A percentile compares a stretch with the other conserved stretches of the same genome.
Conservation (phyloP, 2,888 invertebrate genomes). For the Dynastes hyllus region DNA sequence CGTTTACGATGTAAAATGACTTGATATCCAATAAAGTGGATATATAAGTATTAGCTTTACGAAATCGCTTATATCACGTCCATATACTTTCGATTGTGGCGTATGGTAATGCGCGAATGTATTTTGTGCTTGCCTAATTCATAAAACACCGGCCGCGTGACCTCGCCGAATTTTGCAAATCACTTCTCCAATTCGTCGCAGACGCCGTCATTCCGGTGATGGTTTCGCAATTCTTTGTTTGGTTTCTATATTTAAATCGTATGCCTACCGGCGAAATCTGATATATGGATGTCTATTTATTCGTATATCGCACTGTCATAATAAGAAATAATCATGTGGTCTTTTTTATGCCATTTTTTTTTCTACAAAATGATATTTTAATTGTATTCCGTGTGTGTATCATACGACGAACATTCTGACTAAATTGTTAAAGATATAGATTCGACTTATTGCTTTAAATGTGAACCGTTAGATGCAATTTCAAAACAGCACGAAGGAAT, state of each 20-base stretch:
- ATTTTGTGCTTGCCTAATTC: slow-evolving; percentile 17
- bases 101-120: not conserved
- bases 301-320: not conserved
- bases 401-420: not conserved
- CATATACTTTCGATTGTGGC: not conserved
- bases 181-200: slow-evolving; percentile 32
- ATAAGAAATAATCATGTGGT: slow-evolving; percentile 12
- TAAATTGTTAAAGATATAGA: no score
- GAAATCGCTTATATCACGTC: not conserved
- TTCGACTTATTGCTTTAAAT: no score
- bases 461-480: no score
- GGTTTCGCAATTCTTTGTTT: slow-evolving; percentile 45
- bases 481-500: no score
- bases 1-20: no score
- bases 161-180: slow-evolving; percentile 43
- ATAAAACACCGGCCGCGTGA: slow-evolving; percentile 15
- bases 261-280: slow-evolving; percentile 11
- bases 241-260: slow-evolving; percentile 41
- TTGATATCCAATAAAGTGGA: no score
- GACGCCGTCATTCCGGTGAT: slow-evolving; percentile 19
- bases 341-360: not conserved
- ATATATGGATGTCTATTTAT: not conserved
- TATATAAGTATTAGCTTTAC: not conserved
- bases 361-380: not conserved
- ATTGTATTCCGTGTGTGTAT: not conserved